Evolutionary conservation across 1,140 invertebrate species (phyloP).

Genomic region (Lepidurus couesii): DNA sequence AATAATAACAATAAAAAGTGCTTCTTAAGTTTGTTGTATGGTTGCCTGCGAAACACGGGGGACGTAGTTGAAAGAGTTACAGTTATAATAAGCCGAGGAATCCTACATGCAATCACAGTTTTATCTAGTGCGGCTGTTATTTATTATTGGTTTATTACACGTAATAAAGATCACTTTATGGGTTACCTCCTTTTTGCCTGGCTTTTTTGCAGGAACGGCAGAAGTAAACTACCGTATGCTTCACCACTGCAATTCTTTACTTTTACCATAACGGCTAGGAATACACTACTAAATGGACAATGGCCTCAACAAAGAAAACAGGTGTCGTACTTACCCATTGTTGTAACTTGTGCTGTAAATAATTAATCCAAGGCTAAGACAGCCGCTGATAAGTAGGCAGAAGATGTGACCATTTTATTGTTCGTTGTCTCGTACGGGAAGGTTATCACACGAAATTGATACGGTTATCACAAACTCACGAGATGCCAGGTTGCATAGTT

Average conservation of each 20-base stretch:
- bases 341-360: neutral
- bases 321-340: conserved; percentile 12
- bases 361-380: neutral
- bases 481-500: neutral
- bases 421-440: neutral
- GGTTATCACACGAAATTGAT: neutral
- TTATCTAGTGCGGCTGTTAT: neutral
- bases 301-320: neutral
- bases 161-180: neutral
- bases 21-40: neutral
- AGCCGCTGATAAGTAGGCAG: neutral
- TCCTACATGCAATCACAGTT: no score
- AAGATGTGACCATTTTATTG: neutral
- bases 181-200: neutral
- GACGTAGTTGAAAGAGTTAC: neutral
- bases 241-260: neutral
- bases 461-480: conserved; percentile 16
- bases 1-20: neutral
- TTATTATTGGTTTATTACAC: conserved; percentile 2
- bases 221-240: neutral
- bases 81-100: neutral
- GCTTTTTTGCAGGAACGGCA: no score
- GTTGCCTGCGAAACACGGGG: neutral
- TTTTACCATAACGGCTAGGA: neutral
- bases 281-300: neutral